Evolutionary conservation across 2,113 vertebrate species (phyloP).

Genomic region (Zosterops pallidus): DNA sequence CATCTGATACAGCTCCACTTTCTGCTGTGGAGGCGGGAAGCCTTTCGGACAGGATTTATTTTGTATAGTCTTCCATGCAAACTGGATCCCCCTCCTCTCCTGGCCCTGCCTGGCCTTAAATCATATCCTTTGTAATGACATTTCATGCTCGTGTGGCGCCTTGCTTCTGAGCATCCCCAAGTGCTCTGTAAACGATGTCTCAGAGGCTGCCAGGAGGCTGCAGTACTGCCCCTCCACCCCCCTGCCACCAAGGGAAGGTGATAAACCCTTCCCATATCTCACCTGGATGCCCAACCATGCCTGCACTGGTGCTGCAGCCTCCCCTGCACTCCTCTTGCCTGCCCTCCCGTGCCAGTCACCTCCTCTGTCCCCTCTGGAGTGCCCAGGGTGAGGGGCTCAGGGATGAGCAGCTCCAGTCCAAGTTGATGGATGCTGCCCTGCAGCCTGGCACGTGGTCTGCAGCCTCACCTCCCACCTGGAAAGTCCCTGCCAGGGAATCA

Average conservation of each 20-base stretch:
- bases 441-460: accelerated
- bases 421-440: not conserved
- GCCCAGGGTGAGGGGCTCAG: not conserved
- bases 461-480: not conserved
- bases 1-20: not conserved
- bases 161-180: slow-evolving; percentile 45
- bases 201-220: not conserved
- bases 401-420: not conserved
- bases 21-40: slow-evolving; percentile 43
- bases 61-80: slow-evolving; percentile 58
- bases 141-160: slow-evolving; percentile 61
- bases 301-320: not conserved
- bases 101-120: slow-evolving; percentile 40
- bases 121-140: slow-evolving; percentile 69
- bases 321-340: not conserved
- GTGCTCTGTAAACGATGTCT: slow-evolving; percentile 45
- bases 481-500: not conserved
- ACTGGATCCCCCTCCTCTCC: slow-evolving; percentile 51
- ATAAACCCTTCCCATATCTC: not conserved
- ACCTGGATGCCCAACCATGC: not conserved
- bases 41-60: slow-evolving; percentile 59
- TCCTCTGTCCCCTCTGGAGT: not conserved
- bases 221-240: not conserved
- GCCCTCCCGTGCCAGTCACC: not conserved
- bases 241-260: not conserved